Evolutionary conservation across 2,888 invertebrate genomes (phyloP), one percentile per base, ranked within the genome.

Genomic region (Thera britannica): DNA sequence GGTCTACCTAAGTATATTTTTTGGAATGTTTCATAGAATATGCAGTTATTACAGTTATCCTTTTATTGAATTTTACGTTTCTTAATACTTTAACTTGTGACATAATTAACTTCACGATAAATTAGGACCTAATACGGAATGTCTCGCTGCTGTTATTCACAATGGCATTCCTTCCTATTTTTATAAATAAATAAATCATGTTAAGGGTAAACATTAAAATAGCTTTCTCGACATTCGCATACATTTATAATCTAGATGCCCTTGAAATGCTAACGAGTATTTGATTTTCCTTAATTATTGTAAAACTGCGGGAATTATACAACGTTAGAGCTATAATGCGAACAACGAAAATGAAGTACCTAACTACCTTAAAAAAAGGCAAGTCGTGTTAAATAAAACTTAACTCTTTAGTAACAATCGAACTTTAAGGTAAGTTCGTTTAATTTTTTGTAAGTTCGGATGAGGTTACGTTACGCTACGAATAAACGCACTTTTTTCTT

Each of bases 201-300:
- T 41, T 61, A 23, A 34, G 44, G 23, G 60, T 41, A 49, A 38
- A 59, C 51, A 60, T 58, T 57, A 49, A 63, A 51, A 52, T 64
- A 64, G 58, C 35, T 54, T 58, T 65, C 54, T 55, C 38, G 48
- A 48, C 55, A 59, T 48, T 65, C 58, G n/a, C 63, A n/a, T 52
- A 44, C 35, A 23, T 52, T 58, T 7, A 4, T 55, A 54, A 56
- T 66, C 60, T 51, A 55, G 60, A 61, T 61, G 61, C 41, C 61
- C 60, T 66, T 66, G 65, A 65, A 64, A 65, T 60, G 44, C 12
- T 66, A 11, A 55, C 34, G 51, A 49, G 48, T 48, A 46, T 56
- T 60, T 56, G 9, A 57, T 58, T 58, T 58, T 58, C 46, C 44
- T 58, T 56, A 56, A 49, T 55, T 49, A 44, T 11, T 56, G 34